phyloP scores from a whole-genome alignment of 1,140 invertebrate genomes.

The Psilanteris sp. region DNA sequence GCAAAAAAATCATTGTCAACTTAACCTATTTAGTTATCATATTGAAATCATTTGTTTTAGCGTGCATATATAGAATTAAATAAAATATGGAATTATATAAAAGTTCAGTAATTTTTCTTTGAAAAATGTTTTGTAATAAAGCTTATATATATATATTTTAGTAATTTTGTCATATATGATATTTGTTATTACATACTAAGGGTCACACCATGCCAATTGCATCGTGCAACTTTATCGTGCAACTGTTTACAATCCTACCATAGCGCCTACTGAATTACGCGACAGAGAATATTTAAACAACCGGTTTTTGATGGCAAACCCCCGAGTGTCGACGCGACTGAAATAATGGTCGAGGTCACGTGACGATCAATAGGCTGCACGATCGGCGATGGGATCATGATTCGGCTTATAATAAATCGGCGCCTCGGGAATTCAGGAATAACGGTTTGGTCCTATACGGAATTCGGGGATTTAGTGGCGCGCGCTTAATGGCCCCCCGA shows the following conservation, averaged over 20 bases:
- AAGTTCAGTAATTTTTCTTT: too few species aligned
- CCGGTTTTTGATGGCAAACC: constrained; percentile 48
- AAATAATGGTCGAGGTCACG: constrained; percentile 41
- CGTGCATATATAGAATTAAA: too few species aligned
- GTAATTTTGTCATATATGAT: too few species aligned
- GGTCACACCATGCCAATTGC: too few species aligned
- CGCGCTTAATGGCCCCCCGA: constrained; percentile 7
- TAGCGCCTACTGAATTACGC: constrained; percentile 64
- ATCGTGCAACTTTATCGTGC: constrained; percentile 16
- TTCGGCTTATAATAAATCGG: constrained; percentile 46
- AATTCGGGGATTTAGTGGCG: constrained; percentile 30
- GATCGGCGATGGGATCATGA: constrained; percentile 22
- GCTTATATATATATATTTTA: too few species aligned
- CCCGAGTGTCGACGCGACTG: constrained; percentile 12
- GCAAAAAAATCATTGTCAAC: too few species aligned
- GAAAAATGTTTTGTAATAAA: too few species aligned
- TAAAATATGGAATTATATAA: too few species aligned
- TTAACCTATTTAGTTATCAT: too few species aligned
- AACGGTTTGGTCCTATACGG: constrained; percentile 16
- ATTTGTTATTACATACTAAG: too few species aligned
- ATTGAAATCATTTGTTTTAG: too few species aligned
- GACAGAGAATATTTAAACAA: constrained; percentile 54
- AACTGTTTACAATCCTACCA: constrained; percentile 42
- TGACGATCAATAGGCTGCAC: constrained; percentile 27
- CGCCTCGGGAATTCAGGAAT: constrained; percentile 23